Conservation (phyloP, 2,113 vertebrate species). For the Pachyramphus minor region DNA sequence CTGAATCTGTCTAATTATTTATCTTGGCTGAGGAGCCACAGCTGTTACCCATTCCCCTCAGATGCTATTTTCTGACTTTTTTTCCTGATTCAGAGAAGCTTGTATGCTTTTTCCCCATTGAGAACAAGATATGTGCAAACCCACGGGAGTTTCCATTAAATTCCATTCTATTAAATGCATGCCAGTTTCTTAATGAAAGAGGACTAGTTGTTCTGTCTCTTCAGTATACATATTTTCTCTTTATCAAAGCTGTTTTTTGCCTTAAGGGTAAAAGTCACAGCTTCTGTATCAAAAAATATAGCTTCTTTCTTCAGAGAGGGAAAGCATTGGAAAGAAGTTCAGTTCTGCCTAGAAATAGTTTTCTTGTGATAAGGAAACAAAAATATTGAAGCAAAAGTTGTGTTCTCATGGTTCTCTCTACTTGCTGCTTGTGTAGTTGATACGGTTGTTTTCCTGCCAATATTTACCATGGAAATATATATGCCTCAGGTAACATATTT, state of each 20-base stretch:
- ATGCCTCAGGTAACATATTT: background rate
- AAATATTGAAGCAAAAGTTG: background rate
- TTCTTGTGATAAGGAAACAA: background rate
- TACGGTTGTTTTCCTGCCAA: background rate
- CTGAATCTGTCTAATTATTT: background rate
- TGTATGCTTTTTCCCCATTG: background rate
- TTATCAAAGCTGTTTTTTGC: slow-evolving; percentile 31
- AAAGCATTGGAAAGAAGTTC: background rate
- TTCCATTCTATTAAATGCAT: background rate
- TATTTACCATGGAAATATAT: background rate
- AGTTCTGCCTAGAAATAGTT: background rate
- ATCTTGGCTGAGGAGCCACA: background rate
- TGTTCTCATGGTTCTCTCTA: background rate
- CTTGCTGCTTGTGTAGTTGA: background rate
- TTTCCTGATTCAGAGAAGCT: slow-evolving; percentile 22
- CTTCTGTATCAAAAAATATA: slow-evolving; percentile 38
- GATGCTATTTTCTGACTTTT: background rate
- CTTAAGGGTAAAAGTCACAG: slow-evolving; percentile 8
- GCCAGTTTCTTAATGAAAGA: slow-evolving; percentile 58
- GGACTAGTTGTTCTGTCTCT: slow-evolving; percentile 24
- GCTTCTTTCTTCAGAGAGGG: background rate
- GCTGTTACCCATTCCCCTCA: background rate
- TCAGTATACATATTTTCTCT: slow-evolving; percentile 20
- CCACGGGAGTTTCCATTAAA: slow-evolving; percentile 20
- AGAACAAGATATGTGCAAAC: slow-evolving; percentile 42